Evolutionary conservation across 2,113 vertebrate species (phyloP), one percentile per base, ranked within the genome.

Genomic region (Upupa epops): DNA sequence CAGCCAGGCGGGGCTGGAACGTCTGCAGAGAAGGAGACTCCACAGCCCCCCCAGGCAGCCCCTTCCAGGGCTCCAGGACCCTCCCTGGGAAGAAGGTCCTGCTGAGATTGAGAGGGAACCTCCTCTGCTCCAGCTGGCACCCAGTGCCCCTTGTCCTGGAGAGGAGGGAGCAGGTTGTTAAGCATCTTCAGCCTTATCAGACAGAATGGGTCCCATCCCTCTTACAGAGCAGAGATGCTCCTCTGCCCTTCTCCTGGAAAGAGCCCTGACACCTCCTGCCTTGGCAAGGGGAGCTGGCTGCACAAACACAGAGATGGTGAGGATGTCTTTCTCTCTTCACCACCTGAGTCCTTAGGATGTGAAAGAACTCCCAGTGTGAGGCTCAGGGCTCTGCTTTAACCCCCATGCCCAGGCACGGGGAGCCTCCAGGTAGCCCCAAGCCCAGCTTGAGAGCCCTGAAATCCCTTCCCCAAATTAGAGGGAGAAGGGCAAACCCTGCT

Each of bases 191-290:
- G 83, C 15, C 77, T 70, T 42, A 70, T 69, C 59, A 49, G 72
- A 82, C 79, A 8, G 34, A 6, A 42, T 6, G 40, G 51, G 8
- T 69, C 45, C 60, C n/a, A 52, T 45, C 83, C 42, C 69, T 11
- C 37, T 46, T 29, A 0, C 1, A 9, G 73, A 40, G 63, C 18
- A 75, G 61, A 28, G 79, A 32, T 2, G 63, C 56, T 84, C 40
- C 37, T 46, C 20, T 52, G 77, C 48, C 79, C 84, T 63, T 31
- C 36, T 74, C 71, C 85, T 46, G 85, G 81, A 42, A 70, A 28
- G 55, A 59, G n/a, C 64, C 63, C 34, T 6, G 72, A 54, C 13
- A 71, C 64, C 72, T 91, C 63, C 85, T 83, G 79, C 71, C 78
- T 11, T 1, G 48, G 11, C 4, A 36, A 79, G 64, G 52, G 37